A percentile compares a stretch with the other conserved stretches of the same genome.
phyloP scores from a whole-genome alignment of 2,113 vertebrate species.

The Mesitornis unicolor region DNA sequence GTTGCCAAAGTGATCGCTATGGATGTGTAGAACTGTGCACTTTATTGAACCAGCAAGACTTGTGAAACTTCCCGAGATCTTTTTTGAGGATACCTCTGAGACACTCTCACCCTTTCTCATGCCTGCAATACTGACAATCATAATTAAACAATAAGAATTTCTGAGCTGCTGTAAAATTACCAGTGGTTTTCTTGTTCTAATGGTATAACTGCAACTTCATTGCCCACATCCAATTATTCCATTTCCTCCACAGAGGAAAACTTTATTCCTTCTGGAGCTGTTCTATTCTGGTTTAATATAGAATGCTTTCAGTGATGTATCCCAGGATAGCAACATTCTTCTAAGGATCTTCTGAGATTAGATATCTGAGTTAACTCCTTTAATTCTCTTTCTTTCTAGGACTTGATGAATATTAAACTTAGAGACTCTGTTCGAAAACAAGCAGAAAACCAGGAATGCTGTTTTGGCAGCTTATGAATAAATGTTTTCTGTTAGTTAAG shows the following conservation, averaged over 20 bases:
- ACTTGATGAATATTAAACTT: neutral
- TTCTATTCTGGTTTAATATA: constrained; percentile 12
- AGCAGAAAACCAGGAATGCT: neutral
- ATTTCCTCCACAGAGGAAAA: neutral
- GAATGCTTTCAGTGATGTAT: neutral
- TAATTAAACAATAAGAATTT: neutral
- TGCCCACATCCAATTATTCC: neutral
- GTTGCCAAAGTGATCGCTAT: neutral
- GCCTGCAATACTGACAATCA: neutral
- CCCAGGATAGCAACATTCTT: neutral
- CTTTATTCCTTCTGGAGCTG: constrained; percentile 2
- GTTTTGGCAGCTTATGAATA: neutral
- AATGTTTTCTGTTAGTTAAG: neutral
- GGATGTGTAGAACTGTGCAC: neutral
- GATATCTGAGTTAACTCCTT: neutral
- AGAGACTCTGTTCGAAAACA: neutral
- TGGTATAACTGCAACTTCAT: neutral
- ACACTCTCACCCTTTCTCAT: neutral
- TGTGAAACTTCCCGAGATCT: neutral
- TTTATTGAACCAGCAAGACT: neutral
- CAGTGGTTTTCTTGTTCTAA: neutral
- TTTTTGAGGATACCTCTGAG: neutral
- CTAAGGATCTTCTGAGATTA: neutral
- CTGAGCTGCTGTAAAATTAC: constrained; percentile 2
- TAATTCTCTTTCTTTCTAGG: neutral